A percentile compares a stretch with the other conserved stretches of the same genome.
These are phyloP conservation scores for Gulo gulo DNA, from an alignment of 2,113 vertebrate genomes.

Conservation along the genomic window DNA sequence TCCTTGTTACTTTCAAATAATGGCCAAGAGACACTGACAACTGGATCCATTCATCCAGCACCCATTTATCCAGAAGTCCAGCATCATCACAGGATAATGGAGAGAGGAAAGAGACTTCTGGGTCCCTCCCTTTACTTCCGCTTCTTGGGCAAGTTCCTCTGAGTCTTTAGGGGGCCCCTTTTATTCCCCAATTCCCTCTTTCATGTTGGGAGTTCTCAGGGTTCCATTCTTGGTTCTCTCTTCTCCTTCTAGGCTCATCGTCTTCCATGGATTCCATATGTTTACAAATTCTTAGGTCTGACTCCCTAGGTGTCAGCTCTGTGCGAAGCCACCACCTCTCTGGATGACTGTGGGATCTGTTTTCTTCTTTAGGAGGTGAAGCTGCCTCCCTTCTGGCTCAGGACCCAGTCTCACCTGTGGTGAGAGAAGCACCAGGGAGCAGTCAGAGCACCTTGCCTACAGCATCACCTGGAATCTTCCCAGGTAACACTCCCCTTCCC, in stretches of 20 bases:
- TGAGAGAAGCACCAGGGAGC: not conserved
- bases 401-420: not conserved
- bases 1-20: not conserved
- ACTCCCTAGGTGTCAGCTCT: not conserved
- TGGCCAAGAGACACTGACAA: no score
- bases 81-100: rapidly evolving
- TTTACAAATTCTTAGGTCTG: not conserved
- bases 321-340: not conserved
- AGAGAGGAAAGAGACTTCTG: no score
- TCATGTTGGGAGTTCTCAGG: not conserved
- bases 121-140: not conserved
- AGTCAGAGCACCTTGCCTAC: rapidly evolving
- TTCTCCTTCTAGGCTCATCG: rapidly evolving
- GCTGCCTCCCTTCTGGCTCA: not conserved
- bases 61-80: not conserved
- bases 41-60: not conserved
- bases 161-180: not conserved
- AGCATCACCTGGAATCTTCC: rapidly evolving
- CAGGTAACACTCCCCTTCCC: not conserved
- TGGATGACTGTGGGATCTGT: not conserved
- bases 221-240: not conserved
- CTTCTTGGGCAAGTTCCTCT: not conserved
- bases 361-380: not conserved
- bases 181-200: not conserved
- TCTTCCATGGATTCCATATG: no score